A percentile compares a stretch with the other conserved stretches of the same genome.
Evolutionary conservation across 2,888 invertebrate genomes (phyloP).

Genomic region (Crematogaster levior): DNA sequence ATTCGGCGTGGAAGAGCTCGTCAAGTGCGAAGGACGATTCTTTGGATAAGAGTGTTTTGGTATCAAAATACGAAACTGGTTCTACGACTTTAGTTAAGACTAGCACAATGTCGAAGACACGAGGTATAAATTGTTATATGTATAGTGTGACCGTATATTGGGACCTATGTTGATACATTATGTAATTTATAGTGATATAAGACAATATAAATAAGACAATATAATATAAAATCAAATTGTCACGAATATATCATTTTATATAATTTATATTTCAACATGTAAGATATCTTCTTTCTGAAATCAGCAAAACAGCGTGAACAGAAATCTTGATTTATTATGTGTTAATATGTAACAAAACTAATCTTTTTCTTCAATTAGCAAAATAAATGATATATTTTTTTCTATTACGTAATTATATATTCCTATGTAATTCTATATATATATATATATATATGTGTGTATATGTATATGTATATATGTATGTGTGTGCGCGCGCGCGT

Average conservation of each 20-base stretch:
- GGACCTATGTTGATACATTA: not conserved
- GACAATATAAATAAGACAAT: too few species aligned
- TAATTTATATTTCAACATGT: not conserved
- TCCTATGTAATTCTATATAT: not conserved
- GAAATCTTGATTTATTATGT: not conserved
- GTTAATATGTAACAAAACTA: not conserved
- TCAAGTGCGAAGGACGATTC: not conserved
- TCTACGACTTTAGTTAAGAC: constrained; percentile 15
- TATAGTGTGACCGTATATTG: not conserved
- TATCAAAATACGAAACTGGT: not conserved
- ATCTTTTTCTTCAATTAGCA: not conserved
- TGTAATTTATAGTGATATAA: not conserved
- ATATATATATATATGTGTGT: not conserved
- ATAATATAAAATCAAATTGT: constrained; percentile 10
- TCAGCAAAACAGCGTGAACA: not conserved
- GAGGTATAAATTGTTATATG: not conserved
- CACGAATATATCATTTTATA: not conserved
- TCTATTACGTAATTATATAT: not conserved
- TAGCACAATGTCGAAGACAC: not conserved
- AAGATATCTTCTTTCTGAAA: not conserved
- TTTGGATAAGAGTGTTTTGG: not conserved
- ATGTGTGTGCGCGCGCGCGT: too few species aligned
- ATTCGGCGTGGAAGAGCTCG: not conserved
- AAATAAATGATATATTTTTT: not conserved
- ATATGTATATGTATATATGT: too few species aligned